Conservation (phyloP, 64 coral and sea anemone genomes). For the Montipora capricornis region DNA sequence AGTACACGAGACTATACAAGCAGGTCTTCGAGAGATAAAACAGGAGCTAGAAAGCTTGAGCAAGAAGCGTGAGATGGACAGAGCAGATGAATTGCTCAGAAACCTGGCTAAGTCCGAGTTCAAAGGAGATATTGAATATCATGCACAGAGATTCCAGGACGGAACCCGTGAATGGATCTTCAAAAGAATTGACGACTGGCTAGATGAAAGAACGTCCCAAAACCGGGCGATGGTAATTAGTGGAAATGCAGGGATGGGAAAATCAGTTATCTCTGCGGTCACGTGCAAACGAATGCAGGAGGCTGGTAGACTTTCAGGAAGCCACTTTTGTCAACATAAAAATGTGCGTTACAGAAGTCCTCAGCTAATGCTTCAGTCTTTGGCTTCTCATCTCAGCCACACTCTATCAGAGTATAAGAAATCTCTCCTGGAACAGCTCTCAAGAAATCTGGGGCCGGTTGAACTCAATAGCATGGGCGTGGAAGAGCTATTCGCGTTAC, state of each 20-base stretch:
- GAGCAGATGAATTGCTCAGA: neutral
- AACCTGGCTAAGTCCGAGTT: conserved; percentile 7
- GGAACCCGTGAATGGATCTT: conserved; percentile 62
- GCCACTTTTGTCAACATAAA: conserved; percentile 75
- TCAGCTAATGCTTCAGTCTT: conserved; percentile 67
- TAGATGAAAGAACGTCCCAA: conserved; percentile 10
- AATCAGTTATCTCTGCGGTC: conserved; percentile 62
- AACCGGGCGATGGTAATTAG: conserved; percentile 32
- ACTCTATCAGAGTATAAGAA: conserved; percentile 40
- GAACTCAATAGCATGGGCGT: conserved; percentile 27
- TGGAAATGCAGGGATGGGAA: conserved; percentile 67
- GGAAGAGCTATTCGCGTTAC: conserved; percentile 55
- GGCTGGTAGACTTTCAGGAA: conserved; percentile 36
- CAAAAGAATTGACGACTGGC: neutral
- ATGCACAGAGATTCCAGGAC: neutral
- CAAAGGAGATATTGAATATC: neutral
- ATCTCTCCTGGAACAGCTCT: conserved; percentile 42
- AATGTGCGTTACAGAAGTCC: conserved; percentile 53
- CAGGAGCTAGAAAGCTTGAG: neutral
- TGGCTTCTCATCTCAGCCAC: conserved; percentile 44
- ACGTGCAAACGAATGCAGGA: conserved; percentile 45
- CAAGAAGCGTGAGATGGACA: neutral
- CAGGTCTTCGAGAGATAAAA: too few relatives aligned
- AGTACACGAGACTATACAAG: too few relatives aligned
- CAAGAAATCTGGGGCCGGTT: conserved; percentile 18